Percentiles rank a stretch among this genome's conserved stretches.
These are phyloP conservation scores for Panagrolaimus sp. DNA, from an alignment of 1,140 invertebrate species.

Conservation along the genomic window DNA sequence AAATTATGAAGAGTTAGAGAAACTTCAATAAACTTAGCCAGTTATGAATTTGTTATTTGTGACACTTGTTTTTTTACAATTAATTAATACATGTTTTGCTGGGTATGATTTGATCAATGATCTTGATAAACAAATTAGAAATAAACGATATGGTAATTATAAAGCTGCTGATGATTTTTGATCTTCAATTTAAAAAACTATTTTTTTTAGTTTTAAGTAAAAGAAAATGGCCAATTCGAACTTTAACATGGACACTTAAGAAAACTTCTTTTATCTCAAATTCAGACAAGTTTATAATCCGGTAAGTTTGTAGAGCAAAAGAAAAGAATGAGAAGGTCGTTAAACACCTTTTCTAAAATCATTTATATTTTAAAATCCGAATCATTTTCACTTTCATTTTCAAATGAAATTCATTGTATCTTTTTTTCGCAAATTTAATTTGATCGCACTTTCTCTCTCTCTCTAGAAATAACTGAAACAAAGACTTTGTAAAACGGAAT, in stretches of 20 bases:
- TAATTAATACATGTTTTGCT: too few species aligned
- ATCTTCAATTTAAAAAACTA: background rate
- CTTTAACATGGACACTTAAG: constrained; percentile 38
- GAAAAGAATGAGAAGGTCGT: too few species aligned
- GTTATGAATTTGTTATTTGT: too few species aligned
- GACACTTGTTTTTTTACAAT: too few species aligned
- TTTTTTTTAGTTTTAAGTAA: constrained; percentile 38
- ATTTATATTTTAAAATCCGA: constrained; percentile 13
- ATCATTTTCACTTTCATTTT: background rate
- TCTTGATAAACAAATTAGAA: too few species aligned
- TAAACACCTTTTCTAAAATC: background rate
- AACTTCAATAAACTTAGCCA: too few species aligned
- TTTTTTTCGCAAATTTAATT: constrained; percentile 10
- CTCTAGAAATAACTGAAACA: background rate
- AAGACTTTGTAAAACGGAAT: constrained; percentile 5
- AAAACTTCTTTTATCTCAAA: constrained; percentile 29
- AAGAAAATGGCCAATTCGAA: constrained; percentile 33
- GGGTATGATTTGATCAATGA: too few species aligned
- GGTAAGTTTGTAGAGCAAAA: constrained; percentile 30
- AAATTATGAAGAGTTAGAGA: too few species aligned
- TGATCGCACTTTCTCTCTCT: background rate
- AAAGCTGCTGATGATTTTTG: background rate
- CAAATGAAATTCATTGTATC: background rate
- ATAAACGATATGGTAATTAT: constrained; percentile 23
- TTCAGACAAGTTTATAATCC: constrained; percentile 39